phyloP scores from a whole-genome alignment of 2,888 invertebrate species.

The Elgonia sp. region DNA sequence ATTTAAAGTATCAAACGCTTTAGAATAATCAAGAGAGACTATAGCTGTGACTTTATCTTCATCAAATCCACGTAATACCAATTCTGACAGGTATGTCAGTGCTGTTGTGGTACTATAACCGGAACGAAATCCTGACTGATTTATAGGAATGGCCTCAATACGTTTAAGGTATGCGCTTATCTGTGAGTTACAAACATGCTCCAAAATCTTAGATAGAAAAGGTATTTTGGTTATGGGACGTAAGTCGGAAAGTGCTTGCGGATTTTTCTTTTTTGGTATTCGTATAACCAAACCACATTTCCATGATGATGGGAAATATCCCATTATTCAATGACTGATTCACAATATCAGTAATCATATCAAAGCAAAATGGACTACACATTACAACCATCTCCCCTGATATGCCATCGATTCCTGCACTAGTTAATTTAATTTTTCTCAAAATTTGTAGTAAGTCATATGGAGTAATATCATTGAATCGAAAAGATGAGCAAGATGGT shows the following conservation, averaged over 20 bases:
- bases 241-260: not conserved
- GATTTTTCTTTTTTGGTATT: constrained; percentile 3
- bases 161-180: not conserved
- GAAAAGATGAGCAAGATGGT: not conserved
- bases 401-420: constrained; percentile 13
- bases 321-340: not conserved
- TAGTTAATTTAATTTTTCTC: constrained; percentile 17
- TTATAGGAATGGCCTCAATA: not conserved
- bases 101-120: not conserved
- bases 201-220: constrained; percentile 8
- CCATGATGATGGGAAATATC: not conserved
- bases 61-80: constrained; percentile 1
- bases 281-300: constrained; percentile 14
- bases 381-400: constrained; percentile 11
- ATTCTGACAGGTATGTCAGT: not conserved
- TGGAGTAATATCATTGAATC: not conserved
- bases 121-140: constrained; percentile 9
- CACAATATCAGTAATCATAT: not conserved
- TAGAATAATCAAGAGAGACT: not conserved
- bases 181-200: constrained; percentile 9
- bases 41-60: not conserved
- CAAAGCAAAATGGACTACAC: not conserved
- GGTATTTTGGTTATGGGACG: constrained; percentile 13
- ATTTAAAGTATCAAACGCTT: constrained; percentile 7
- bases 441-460: not conserved